Conservation (phyloP, 2,113 vertebrate genomes). For the Melospiza georgiana region DNA sequence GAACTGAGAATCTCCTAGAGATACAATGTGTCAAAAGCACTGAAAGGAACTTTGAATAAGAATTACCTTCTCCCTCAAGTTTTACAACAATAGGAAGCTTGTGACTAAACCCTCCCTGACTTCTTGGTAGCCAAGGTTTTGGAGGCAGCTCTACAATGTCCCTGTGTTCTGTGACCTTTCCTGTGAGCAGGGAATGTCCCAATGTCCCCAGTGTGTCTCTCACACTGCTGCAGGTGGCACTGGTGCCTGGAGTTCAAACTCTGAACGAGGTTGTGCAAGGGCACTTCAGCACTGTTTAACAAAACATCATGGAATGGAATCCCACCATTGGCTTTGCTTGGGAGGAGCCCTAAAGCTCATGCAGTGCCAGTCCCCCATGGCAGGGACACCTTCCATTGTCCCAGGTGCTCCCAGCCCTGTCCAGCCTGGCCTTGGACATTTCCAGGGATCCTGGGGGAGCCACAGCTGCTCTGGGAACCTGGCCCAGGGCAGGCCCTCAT, state of each 20-base stretch:
- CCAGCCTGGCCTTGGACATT: not conserved
- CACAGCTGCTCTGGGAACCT: not conserved
- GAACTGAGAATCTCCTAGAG: not conserved
- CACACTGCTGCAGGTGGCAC: not conserved
- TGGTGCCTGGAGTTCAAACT: not conserved
- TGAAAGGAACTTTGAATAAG: not conserved
- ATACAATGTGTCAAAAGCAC: not conserved
- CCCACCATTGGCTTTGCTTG: not conserved
- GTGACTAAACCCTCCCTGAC: not conserved
- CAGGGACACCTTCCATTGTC: not conserved
- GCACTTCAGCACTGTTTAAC: not conserved
- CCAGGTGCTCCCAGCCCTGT: not conserved
- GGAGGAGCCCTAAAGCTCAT: not conserved
- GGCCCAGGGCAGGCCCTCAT: not conserved
- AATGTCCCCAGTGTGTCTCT: not conserved
- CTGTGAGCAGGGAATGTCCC: not conserved
- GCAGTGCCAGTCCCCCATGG: not conserved
- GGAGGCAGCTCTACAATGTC: not conserved
- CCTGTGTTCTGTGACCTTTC: not conserved
- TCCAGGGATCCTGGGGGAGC: not conserved
- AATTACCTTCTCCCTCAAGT: not conserved
- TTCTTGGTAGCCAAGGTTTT: not conserved
- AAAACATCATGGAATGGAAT: not conserved
- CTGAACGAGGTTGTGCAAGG: not conserved
- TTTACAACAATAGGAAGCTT: not conserved